Percentiles rank a stretch among this genome's conserved stretches.
Conservation (phyloP, 2,113 vertebrate species). For the Hippocampus abdominalis region DNA sequence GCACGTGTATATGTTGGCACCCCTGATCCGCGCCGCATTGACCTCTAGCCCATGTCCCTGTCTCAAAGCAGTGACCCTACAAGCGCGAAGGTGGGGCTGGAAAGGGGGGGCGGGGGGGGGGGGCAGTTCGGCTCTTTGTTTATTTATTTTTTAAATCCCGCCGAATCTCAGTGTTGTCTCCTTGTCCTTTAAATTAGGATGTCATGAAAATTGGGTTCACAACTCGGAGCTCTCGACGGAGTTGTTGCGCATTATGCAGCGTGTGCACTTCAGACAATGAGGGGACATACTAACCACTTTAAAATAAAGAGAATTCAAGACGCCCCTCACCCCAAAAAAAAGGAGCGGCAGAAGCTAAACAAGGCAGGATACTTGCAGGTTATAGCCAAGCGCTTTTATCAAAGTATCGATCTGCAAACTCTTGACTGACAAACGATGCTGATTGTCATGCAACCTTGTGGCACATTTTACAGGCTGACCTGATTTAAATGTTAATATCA, state of each 20-base stretch:
- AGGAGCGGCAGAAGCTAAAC: background rate
- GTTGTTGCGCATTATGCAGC: constrained; percentile 54
- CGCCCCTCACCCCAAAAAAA: background rate
- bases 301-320: background rate
- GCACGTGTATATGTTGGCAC: constrained; percentile 58
- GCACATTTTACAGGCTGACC: constrained; percentile 4
- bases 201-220: constrained; percentile 64
- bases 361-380: background rate
- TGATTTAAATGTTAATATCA: constrained; percentile 14
- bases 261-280: constrained; percentile 30
- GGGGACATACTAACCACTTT: constrained; percentile 18
- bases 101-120: background rate
- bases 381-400: constrained; percentile 1
- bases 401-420: constrained; percentile 7
- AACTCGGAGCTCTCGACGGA: constrained; percentile 49
- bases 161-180: constrained; percentile 32
- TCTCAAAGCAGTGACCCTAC: constrained; percentile 58
- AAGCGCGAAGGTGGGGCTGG: constrained; percentile 4
- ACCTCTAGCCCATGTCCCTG: constrained; percentile 43
- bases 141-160: constrained; percentile 9
- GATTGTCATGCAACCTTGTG: constrained; percentile 7
- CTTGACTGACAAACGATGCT: constrained; percentile 16
- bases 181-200: constrained; percentile 56
- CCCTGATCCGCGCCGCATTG: constrained; percentile 49
- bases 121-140: background rate